Conservation (phyloP, 2,888 invertebrate species). For the Rhingia campestris region DNA sequence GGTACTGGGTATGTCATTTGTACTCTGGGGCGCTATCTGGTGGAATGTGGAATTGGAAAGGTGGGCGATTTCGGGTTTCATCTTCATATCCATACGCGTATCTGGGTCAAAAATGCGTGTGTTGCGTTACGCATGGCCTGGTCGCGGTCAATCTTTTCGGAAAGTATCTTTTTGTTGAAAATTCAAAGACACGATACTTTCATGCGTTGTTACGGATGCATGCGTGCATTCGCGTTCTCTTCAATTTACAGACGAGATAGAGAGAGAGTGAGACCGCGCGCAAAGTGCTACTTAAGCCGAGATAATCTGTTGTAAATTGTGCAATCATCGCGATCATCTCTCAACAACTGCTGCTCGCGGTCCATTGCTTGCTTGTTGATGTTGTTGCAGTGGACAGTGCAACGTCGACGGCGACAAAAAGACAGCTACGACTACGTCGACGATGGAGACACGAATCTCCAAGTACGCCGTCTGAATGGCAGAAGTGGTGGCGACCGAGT, state of each 20-base stretch:
- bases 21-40: neutral
- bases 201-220: conserved; percentile 33
- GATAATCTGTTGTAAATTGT: conserved; percentile 73
- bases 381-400: conserved; percentile 77
- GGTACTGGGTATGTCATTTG: too few species aligned
- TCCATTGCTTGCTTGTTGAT: conserved; percentile 47
- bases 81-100: conserved; percentile 2
- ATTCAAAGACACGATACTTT: conserved; percentile 25
- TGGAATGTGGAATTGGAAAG: conserved; percentile 60
- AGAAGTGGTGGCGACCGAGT: conserved; percentile 61
- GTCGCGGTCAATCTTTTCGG: neutral
- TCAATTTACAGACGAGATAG: conserved; percentile 49
- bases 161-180: conserved; percentile 13
- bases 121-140: neutral
- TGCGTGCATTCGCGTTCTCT: conserved; percentile 61
- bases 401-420: conserved; percentile 69
- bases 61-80: conserved; percentile 55
- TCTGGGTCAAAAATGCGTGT: conserved; percentile 51
- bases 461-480: conserved; percentile 64
- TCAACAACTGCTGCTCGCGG: conserved; percentile 47
- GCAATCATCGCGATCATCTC: conserved; percentile 74
- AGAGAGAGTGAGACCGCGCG: conserved; percentile 38
- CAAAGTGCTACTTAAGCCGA: conserved; percentile 71
- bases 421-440: conserved; percentile 71
- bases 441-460: conserved; percentile 61